These are phyloP conservation scores for Acanthornis magna DNA, from an alignment of 2,797 vertebrate genomes.

Conservation along the genomic window DNA sequence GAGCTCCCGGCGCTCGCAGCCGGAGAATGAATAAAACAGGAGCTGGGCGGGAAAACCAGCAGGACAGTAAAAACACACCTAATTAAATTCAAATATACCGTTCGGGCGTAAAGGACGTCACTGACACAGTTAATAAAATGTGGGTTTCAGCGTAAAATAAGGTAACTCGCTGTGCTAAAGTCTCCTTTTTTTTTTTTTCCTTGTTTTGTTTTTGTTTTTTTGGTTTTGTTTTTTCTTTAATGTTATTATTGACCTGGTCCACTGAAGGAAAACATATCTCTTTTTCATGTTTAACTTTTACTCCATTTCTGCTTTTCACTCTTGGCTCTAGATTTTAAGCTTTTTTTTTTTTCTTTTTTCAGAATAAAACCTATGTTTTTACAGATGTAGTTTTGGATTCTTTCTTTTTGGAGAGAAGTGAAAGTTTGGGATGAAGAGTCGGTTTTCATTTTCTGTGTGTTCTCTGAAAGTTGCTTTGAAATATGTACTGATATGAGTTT, in stretches of 20 bases:
- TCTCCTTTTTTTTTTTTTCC: background rate
- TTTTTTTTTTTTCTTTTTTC: background rate
- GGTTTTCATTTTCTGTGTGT: background rate
- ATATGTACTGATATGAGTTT: background rate
- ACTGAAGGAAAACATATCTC: background rate
- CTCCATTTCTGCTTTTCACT: background rate
- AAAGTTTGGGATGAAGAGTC: background rate
- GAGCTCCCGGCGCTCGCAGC: background rate
- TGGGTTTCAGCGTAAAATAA: background rate
- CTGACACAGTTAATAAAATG: background rate
- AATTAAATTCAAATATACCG: background rate
- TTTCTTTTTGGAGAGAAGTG: background rate
- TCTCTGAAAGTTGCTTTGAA: background rate
- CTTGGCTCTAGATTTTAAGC: background rate
- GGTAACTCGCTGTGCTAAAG: background rate
- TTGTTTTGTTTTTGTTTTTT: too few species aligned
- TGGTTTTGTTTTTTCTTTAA: background rate
- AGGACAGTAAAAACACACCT: background rate
- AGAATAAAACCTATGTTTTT: background rate
- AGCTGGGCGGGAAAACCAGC: background rate
- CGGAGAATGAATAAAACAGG: background rate
- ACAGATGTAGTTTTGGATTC: background rate
- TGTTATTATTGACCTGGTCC: background rate
- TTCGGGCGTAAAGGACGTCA: background rate
- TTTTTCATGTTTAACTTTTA: background rate